These are phyloP conservation scores for Tyria jacobaeae DNA, from an alignment of 2,888 invertebrate species.

Conservation along the genomic window DNA sequence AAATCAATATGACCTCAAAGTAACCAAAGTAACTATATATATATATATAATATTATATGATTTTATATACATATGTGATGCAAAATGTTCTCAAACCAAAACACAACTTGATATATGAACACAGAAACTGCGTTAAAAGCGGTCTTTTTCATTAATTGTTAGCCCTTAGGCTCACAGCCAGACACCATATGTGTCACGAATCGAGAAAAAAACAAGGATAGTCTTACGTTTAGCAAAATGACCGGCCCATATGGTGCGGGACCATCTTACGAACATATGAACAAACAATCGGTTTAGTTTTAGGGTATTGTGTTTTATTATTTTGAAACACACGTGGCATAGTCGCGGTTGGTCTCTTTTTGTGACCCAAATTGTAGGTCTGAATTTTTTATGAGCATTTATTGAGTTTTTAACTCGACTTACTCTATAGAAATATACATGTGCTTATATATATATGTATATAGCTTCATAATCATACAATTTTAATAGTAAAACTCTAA, in stretches of 20 bases:
- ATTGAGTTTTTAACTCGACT: background rate
- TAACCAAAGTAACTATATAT: no score
- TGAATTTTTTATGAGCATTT: background rate
- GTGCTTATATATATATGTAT: no score
- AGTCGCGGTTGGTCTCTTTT: conserved; percentile 17
- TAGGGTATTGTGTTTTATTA: conserved; percentile 37
- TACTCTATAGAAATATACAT: background rate
- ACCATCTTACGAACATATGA: conserved; percentile 59
- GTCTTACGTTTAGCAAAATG: conserved; percentile 48
- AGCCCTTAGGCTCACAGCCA: conserved; percentile 21
- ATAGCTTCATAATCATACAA: no score
- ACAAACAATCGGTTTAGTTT: conserved; percentile 56
- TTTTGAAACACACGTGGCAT: conserved; percentile 40
- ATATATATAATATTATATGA: no score
- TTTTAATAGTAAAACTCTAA: no score
- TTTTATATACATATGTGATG: no score
- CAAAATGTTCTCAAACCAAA: no score
- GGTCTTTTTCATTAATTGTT: conserved; percentile 32
- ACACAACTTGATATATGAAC: background rate
- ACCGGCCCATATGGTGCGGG: conserved; percentile 57
- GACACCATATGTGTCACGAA: conserved; percentile 61
- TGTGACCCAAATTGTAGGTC: conserved; percentile 25
- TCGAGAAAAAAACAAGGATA: conserved; percentile 41
- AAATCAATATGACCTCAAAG: no score
- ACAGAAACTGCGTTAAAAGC: conserved; percentile 10